Evolutionary conservation across 2,888 invertebrate species (phyloP), one percentile per base, ranked within the genome.

Genomic region (Drosophila buzzatii): DNA sequence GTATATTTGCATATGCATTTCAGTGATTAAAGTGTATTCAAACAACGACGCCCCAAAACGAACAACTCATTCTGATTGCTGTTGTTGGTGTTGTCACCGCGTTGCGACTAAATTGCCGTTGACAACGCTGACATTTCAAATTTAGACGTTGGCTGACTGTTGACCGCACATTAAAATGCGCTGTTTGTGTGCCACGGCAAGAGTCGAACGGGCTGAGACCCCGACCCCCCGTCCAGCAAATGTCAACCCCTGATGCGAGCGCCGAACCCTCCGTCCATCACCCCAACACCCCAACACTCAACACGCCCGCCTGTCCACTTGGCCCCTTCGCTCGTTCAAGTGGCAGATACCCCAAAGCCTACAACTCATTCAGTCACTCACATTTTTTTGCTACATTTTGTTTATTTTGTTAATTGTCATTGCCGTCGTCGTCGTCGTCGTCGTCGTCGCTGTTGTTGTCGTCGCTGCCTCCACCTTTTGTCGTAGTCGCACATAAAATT

Each of bases 101-200:
- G 49, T 55, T 65, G 78, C 68, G 73, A 56, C 64, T 59, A 76
- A 81, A 75, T 87, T 76, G 82, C 73, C 64, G 86, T 74, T 88
- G 86, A 85, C 84, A 85, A 85, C 61, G 83, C 89, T 85, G 85
- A 85, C 85, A 85, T 84, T 85, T 85, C 84, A 81, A 86, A 85
- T 85, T 81, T 85, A 89, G 86, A 85, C 89, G 66, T 85, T 79
- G 81, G 61, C 81, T 85, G 86, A 85, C 86, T 86, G 89, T 85
- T 85, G 85, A 85, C 85, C 89, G 85, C 86, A 75, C 86, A 85
- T 85, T 81, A 88, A 83, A 81, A 78, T 73, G 66, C 83, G 86
- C 73, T 70, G 70, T 85, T 83, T 88, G 88, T 88, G 75, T 85
- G 85, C 82, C 88, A 82, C 73, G 79, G 70, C 77, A 67, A 76